phyloP scores from a whole-genome alignment of 2,888 invertebrate species.

The Dasysyrphus albostriatus region DNA sequence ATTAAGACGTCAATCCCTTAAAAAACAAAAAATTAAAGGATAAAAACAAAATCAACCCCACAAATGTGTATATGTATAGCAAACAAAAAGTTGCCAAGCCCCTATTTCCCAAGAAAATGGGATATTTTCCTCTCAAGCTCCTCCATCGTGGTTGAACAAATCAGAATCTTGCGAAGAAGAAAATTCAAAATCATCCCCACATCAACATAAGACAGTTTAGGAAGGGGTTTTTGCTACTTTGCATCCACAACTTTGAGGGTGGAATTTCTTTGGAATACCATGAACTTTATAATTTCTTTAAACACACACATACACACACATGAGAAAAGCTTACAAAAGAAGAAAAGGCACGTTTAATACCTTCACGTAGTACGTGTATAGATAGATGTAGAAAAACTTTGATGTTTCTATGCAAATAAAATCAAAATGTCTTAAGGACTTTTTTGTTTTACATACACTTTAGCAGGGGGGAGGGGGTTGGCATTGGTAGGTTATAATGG shows the following conservation, averaged over 20 bases:
- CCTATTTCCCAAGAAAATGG: constrained; percentile 36
- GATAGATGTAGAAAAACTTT: constrained; percentile 48
- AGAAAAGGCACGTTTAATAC: background rate
- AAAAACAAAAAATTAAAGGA: constrained; percentile 1
- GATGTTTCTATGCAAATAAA: constrained; percentile 73
- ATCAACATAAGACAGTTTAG: background rate
- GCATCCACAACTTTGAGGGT: constrained; percentile 18
- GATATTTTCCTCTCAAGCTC: background rate
- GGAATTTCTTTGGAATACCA: constrained; percentile 8
- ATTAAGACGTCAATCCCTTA: constrained; percentile 71
- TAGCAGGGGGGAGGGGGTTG: constrained; percentile 13
- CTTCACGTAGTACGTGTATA: background rate
- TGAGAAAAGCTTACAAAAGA: constrained; percentile 6
- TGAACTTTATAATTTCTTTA: constrained; percentile 61
- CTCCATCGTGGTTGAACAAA: constrained; percentile 48
- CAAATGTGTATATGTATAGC: background rate
- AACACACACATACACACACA: constrained; percentile 27
- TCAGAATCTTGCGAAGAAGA: constrained; percentile 54
- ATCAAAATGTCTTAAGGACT: constrained; percentile 73
- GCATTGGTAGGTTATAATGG: constrained; percentile 1
- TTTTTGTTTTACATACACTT: constrained; percentile 61
- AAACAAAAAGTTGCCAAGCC: constrained; percentile 30
- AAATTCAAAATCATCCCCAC: constrained; percentile 53
- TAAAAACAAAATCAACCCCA: constrained; percentile 1
- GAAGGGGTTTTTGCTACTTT: background rate